A percentile compares a stretch with the other conserved stretches of the same genome.
Evolutionary conservation across 2,797 vertebrate genomes (phyloP).

Genomic region (Arrhamphus sclerolepis): DNA sequence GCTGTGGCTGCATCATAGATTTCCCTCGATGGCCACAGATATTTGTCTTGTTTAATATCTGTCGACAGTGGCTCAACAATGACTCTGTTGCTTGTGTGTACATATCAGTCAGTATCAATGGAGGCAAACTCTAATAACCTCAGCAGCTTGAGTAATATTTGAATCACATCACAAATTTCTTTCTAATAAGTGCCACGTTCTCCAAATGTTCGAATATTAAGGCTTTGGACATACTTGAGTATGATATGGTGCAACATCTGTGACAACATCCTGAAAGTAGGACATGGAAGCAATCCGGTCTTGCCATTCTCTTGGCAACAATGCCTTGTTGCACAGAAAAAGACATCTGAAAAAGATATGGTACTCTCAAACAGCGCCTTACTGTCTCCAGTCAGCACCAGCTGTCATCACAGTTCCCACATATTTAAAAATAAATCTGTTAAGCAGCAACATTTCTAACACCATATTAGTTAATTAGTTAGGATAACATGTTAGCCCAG

Average conservation of each 20-base stretch:
- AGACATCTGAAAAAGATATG: constrained; percentile 32
- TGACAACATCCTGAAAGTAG: constrained; percentile 37
- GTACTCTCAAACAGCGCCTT: constrained; percentile 3
- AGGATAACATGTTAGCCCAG: constrained; percentile 20
- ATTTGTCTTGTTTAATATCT: too few relatives aligned
- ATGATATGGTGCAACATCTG: constrained; percentile 1
- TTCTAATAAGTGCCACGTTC: too few relatives aligned
- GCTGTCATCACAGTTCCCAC: constrained; percentile 3
- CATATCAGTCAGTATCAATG: too few relatives aligned
- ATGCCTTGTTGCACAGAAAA: constrained; percentile 10
- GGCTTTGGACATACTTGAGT: not conserved
- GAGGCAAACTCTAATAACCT: too few relatives aligned
- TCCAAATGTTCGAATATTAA: not conserved
- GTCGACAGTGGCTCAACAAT: too few relatives aligned
- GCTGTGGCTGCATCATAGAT: too few relatives aligned
- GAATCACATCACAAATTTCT: too few relatives aligned
- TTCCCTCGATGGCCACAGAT: too few relatives aligned
- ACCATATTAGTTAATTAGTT: constrained; percentile 39
- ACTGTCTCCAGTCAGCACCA: constrained; percentile 7
- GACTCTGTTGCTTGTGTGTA: too few relatives aligned
- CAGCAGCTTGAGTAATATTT: too few relatives aligned
- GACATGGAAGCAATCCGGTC: constrained; percentile 22
- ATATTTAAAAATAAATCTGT: constrained; percentile 26
- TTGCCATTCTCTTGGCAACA: constrained; percentile 31
- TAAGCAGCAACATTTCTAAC: constrained; percentile 22